Evolutionary conservation across 2,888 invertebrate genomes (phyloP).

Genomic region (Tillus elongatus): DNA sequence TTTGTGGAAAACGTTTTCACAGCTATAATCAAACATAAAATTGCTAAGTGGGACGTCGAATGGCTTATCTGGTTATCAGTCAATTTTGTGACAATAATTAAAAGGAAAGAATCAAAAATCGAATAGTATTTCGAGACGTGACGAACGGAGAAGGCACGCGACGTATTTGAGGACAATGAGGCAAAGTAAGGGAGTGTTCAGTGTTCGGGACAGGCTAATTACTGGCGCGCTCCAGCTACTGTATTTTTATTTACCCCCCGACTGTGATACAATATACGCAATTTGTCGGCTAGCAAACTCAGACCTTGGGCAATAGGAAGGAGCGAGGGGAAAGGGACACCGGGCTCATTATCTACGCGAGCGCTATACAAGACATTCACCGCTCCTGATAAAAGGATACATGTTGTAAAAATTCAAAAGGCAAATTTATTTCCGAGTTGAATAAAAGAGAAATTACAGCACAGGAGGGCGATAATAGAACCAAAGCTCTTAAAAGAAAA

Average conservation of each 20-base stretch:
- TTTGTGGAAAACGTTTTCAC: too few species aligned
- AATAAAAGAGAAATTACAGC: conserved; percentile 34
- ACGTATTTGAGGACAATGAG: conserved; percentile 4
- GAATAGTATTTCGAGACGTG: too few species aligned
- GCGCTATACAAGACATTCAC: conserved; percentile 19
- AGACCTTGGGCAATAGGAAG: conserved; percentile 18
- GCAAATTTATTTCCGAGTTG: conserved; percentile 26
- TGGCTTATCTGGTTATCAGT: too few species aligned
- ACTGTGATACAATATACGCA: conserved; percentile 41
- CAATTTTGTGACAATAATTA: too few species aligned
- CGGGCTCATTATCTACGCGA: conserved; percentile 30
- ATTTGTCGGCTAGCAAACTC: conserved; percentile 34
- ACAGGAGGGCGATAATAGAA: conserved; percentile 36
- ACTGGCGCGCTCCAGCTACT: conserved; percentile 29
- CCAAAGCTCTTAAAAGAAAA: conserved; percentile 35
- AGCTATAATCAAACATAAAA: too few species aligned
- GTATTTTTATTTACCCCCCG: conserved; percentile 41
- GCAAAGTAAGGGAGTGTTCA: conserved; percentile 27
- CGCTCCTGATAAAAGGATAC: conserved; percentile 24
- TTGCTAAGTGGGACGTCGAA: too few species aligned
- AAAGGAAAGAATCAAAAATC: too few species aligned
- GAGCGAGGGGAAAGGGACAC: conserved; percentile 13
- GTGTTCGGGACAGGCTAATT: conserved; percentile 50
- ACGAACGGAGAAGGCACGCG: too few species aligned
- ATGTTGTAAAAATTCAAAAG: conserved; percentile 26